These are phyloP conservation scores for Athalia cordata DNA, from an alignment of 2,888 invertebrate species.

Conservation along the genomic window DNA sequence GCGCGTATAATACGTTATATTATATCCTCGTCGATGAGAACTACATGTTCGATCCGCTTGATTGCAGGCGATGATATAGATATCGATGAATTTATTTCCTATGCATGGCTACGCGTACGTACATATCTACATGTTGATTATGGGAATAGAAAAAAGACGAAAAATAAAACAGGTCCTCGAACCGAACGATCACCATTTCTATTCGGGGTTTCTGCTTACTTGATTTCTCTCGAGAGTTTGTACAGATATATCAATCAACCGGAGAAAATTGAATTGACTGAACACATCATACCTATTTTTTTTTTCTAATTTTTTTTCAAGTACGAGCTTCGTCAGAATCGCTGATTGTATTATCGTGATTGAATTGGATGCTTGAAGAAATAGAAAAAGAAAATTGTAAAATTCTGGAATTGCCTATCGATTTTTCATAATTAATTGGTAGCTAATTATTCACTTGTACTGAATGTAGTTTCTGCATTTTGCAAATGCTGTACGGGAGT, in stretches of 20 bases:
- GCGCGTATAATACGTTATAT: background rate
- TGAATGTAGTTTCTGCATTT: background rate
- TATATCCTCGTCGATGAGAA: background rate
- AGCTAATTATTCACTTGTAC: background rate
- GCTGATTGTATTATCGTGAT: too few species aligned
- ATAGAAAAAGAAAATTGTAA: too few species aligned
- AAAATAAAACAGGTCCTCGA: background rate
- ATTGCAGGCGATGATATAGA: too few species aligned
- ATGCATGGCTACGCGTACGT: background rate
- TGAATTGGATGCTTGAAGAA: too few species aligned
- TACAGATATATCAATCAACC: constrained; percentile 23
- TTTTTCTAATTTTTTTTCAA: too few species aligned
- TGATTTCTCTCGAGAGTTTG: background rate
- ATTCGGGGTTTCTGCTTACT: background rate
- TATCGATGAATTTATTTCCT: too few species aligned
- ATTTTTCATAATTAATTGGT: too few species aligned
- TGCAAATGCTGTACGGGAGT: constrained; percentile 11
- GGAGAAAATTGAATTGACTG: constrained; percentile 27
- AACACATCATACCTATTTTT: constrained; percentile 3
- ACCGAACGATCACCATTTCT: background rate
- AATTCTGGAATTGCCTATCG: too few species aligned
- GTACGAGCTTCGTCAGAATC: too few species aligned
- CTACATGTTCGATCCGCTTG: too few species aligned
- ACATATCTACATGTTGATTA: background rate
- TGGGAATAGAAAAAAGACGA: background rate